Evolutionary conservation across 2,113 vertebrate species (phyloP), one percentile per base, ranked within the genome.

Genomic region (Ceyx cyanopectus): DNA sequence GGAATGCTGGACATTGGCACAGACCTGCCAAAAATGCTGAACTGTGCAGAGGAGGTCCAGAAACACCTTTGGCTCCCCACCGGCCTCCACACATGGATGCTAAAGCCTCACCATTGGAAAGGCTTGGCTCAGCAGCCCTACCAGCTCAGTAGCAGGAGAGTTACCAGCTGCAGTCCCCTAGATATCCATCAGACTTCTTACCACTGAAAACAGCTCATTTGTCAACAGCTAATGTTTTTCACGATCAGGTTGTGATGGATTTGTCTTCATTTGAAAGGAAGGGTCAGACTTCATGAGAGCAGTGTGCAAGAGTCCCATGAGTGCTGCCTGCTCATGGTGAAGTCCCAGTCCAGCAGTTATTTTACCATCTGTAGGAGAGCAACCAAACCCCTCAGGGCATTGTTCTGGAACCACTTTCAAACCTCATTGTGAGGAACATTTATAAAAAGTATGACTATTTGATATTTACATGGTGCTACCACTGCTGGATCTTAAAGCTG

Each of bases 181-280:
- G 48, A 69, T 78, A 76, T 84, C 86, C 46, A 79, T 94, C 93
- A 94, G 75, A 24, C 72, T 81, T 83, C 46, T 34, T 85, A 53
- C 70, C 58, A 41, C 91, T 62, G 78, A 32, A 74, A 93, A 73
- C 90, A 88, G 37, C 14, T 2, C 41, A 83, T 74, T 87, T 87
- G 78, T 30, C 87, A 68, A 4, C 8, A 9, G 51, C 56, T n/a
- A n/a, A n/a, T n/a, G n/a, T n/a, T n/a, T 67, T 20, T n/a, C 76
- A 88, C 46, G 60, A 14, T 45, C 68, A 85, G 81, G 75, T 22
- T 8, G 48, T 87, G 94, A 92, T 94, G 83, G 89, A 78, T 86
- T 81, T 69, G 60, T 26, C 62, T 92, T 78, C 57, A 14, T 12
- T 62, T 0, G 1, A 43, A 79, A 77, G 53, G 65, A 68, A 86